These are phyloP conservation scores for Daptonema setosum DNA, from an alignment of 2,888 invertebrate genomes.

Conservation along the genomic window DNA sequence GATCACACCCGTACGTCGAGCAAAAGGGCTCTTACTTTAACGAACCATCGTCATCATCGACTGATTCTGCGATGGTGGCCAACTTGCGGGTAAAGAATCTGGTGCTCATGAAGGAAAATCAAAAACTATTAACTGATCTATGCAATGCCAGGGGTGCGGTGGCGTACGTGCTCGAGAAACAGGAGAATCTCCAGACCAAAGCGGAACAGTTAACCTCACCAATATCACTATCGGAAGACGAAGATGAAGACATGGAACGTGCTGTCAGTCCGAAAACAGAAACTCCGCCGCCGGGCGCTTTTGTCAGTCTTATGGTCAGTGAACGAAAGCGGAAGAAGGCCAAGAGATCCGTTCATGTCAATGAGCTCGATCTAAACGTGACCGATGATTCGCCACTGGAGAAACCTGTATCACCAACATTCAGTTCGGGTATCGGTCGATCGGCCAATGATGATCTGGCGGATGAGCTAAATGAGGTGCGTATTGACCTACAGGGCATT, in stretches of 20 bases:
- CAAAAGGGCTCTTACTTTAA: background rate
- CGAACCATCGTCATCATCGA: background rate
- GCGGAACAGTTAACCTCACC: too few species aligned
- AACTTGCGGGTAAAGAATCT: constrained; percentile 9
- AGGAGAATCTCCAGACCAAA: background rate
- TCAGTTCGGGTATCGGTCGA: background rate
- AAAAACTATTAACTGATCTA: constrained; percentile 5
- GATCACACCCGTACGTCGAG: background rate
- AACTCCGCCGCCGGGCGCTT: background rate
- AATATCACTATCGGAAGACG: too few species aligned
- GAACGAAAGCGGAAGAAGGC: background rate
- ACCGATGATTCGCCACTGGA: too few species aligned
- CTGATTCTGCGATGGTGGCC: background rate
- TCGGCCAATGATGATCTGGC: constrained; percentile 5
- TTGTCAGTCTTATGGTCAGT: too few species aligned
- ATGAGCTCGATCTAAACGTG: too few species aligned
- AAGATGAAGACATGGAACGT: background rate
- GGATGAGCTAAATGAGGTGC: constrained; percentile 12
- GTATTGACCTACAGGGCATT: constrained; percentile 16
- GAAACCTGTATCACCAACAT: background rate
- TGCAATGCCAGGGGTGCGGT: background rate
- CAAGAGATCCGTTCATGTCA: background rate
- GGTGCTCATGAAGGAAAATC: constrained; percentile 6
- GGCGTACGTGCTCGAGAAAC: background rate
- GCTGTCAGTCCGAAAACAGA: background rate